Evolutionary conservation across 1,140 invertebrate genomes (phyloP).

Genomic region (Hylaeus volcanicus): DNA sequence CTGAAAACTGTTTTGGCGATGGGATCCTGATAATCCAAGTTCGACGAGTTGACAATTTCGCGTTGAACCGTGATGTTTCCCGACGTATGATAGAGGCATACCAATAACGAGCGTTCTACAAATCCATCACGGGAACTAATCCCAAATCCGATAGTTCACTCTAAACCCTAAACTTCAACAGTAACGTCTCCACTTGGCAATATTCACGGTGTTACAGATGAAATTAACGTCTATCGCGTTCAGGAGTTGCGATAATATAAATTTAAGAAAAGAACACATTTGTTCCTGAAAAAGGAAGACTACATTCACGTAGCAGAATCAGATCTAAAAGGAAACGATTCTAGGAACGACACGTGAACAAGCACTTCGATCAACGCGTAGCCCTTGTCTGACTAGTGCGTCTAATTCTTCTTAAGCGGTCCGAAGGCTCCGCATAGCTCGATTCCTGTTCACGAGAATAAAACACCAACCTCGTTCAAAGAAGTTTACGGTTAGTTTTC

Average conservation of each 20-base stretch:
- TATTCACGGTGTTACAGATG: too few relatives aligned
- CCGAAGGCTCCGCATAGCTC: not conserved
- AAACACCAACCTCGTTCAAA: conserved; percentile 4
- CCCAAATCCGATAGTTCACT: not conserved
- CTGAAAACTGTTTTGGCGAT: conserved; percentile 19
- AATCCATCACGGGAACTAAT: conserved; percentile 7
- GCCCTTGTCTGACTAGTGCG: not conserved
- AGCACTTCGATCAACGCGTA: too few relatives aligned
- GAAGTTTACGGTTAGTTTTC: not conserved
- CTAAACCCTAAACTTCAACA: not conserved
- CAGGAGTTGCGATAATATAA: too few relatives aligned
- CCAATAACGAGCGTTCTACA: not conserved
- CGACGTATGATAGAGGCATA: not conserved
- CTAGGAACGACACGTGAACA: not conserved
- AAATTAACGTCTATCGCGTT: too few relatives aligned
- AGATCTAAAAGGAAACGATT: not conserved
- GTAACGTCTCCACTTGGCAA: not conserved
- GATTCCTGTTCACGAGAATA: not conserved
- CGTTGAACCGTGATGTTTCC: conserved; percentile 1
- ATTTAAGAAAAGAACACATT: not conserved
- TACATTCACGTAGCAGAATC: not conserved
- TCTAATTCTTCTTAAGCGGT: not conserved
- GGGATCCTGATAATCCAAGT: conserved; percentile 31
- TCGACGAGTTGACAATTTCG: conserved; percentile 28
- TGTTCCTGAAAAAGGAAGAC: not conserved